These are phyloP conservation scores for Formica selysi DNA, from an alignment of 1,140 invertebrate species.

Conservation along the genomic window DNA sequence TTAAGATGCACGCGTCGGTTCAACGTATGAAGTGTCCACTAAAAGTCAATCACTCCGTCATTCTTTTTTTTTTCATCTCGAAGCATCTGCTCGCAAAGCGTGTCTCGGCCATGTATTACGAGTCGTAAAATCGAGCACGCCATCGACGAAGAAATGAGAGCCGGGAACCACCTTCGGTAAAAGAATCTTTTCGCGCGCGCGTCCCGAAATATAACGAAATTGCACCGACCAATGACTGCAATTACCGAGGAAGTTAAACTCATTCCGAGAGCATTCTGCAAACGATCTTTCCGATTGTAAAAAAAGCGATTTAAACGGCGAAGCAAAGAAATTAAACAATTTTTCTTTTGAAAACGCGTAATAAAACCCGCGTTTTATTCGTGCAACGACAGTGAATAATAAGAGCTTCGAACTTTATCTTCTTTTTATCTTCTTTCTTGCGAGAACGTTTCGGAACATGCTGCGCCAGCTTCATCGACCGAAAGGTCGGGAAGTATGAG, in stretches of 20 bases:
- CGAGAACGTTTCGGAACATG: neutral
- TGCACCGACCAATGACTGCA: slow-evolving; percentile 73
- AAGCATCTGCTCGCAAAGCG: slow-evolving; percentile 38
- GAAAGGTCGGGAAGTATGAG: neutral
- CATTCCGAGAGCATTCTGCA: neutral
- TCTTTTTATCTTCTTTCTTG: neutral
- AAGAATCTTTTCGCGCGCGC: neutral
- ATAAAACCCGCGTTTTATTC: slow-evolving; percentile 14
- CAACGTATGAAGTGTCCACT: slow-evolving; percentile 6
- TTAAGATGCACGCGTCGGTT: slow-evolving; percentile 34
- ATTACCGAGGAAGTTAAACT: slow-evolving; percentile 74
- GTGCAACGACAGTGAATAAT: neutral
- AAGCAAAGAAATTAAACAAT: slow-evolving; percentile 1
- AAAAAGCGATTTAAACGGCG: slow-evolving; percentile 44
- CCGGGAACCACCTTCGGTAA: neutral
- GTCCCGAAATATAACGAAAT: slow-evolving; percentile 35
- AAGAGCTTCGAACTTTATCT: neutral
- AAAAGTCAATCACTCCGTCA: neutral
- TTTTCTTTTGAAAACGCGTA: slow-evolving; percentile 3
- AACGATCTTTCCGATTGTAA: slow-evolving; percentile 1
- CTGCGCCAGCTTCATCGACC: slow-evolving; percentile 2
- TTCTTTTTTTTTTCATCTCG: neutral
- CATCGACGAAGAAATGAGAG: slow-evolving; percentile 58
- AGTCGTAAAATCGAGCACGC: slow-evolving; percentile 70
- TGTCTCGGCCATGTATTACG: slow-evolving; percentile 55